Conservation (phyloP, 1,140 invertebrate species). For the Mesaphorura yosii region DNA sequence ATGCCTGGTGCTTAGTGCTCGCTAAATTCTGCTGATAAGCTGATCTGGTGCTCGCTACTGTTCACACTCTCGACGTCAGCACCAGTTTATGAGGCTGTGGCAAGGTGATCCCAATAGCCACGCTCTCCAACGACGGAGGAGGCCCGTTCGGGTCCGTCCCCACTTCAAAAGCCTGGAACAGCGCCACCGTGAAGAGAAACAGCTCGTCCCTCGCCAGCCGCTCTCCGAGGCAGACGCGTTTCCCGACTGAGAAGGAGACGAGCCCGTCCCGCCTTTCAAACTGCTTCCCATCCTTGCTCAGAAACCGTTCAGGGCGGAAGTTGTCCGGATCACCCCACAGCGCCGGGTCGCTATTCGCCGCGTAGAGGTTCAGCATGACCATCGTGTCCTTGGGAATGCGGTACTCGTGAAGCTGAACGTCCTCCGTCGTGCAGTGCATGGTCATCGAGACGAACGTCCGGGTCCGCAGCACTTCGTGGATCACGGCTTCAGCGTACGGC, state of each 20-base stretch:
- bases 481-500: constrained; percentile 23
- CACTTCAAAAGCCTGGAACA: constrained; percentile 17
- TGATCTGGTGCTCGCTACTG: no score
- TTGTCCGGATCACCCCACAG: constrained; percentile 7
- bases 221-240: constrained; percentile 19
- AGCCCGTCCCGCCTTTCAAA: not conserved
- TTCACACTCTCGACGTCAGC: no score
- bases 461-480: constrained; percentile 15
- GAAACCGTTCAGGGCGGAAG: constrained; percentile 23
- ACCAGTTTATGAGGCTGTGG: no score
- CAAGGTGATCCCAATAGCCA: no score
- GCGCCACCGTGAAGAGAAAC: constrained; percentile 16
- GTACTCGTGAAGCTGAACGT: constrained; percentile 33
- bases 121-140: constrained; percentile 4
- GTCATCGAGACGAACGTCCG: constrained; percentile 14
- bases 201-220: constrained; percentile 13
- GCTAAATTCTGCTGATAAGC: no score
- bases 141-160: constrained; percentile 9
- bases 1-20: no score
- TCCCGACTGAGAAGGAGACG: constrained; percentile 15
- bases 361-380: constrained; percentile 32
- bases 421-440: constrained; percentile 10
- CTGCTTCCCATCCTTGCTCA: constrained; percentile 22
- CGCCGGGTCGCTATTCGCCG: not conserved
- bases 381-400: constrained; percentile 35